A percentile compares a stretch with the other conserved stretches of the same genome.
phyloP scores from a whole-genome alignment of 1,140 invertebrate species.

The Cecropterus lyciades region DNA sequence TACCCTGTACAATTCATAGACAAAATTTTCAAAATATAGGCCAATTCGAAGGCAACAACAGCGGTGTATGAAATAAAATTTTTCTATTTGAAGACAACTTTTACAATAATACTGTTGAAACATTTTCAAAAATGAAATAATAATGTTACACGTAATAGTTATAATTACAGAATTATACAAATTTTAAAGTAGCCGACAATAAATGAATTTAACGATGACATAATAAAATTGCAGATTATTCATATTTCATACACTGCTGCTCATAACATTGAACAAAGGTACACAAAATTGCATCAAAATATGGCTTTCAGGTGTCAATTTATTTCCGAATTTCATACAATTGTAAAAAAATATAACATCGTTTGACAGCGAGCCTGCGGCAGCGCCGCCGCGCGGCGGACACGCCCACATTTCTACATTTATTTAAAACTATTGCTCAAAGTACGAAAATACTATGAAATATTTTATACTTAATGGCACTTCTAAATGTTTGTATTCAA shows the following conservation, averaged over 20 bases:
- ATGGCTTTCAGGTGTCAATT: slow-evolving; percentile 13
- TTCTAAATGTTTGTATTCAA: slow-evolving; percentile 67
- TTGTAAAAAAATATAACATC: slow-evolving; percentile 32
- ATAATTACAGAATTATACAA: no score
- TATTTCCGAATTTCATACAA: slow-evolving; percentile 25
- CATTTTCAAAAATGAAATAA: no score
- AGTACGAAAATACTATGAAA: slow-evolving; percentile 76
- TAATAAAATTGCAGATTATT: no score
- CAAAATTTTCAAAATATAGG: slow-evolving; percentile 47
- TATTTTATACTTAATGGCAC: slow-evolving; percentile 75
- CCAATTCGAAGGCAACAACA: slow-evolving; percentile 37
- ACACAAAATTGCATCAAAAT: slow-evolving; percentile 29
- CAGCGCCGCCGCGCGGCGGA: slow-evolving; percentile 8
- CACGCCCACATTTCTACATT: slow-evolving; percentile 53
- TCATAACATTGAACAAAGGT: background rate
- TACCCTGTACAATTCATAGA: slow-evolving; percentile 67
- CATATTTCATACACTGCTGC: slow-evolving; percentile 16
- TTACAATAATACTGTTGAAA: no score
- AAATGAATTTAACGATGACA: no score
- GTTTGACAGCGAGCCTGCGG: background rate
- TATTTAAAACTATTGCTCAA: slow-evolving; percentile 63
- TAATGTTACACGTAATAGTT: no score
- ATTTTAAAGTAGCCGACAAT: no score
- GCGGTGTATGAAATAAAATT: slow-evolving; percentile 23
- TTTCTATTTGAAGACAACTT: no score